Base-by-base conservation (phyloP, 2,797 vertebrate genomes). In the Antrozous pallidus region DNA sequence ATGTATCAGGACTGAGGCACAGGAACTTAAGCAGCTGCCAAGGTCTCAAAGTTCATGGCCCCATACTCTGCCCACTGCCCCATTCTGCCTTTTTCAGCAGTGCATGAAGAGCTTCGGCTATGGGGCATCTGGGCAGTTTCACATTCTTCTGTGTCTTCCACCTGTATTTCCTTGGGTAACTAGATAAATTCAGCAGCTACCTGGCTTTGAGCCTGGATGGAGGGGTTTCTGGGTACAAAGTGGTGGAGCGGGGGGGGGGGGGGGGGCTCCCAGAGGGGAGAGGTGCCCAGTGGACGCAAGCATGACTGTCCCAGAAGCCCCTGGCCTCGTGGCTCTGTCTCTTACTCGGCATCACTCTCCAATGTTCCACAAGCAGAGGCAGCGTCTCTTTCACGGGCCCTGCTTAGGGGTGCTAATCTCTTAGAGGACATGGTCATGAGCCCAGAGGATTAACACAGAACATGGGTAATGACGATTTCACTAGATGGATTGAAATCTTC, bases 341-440 rank as follows among this genome's bases (percentile, higher is more conserved):
- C 71, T 77, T 6, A 67, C 24, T 11, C 10, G 36, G 47, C 24
- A 14, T 51, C 45, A 9, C 31, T 56, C 1, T 1, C 24, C 54
- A 16, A 4, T 6, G 14, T 11, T 67, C 36, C 45, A 73, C 24
- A 83, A 54, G 18, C 26, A 28, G 36, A 56, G 31, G 22, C 17
- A 26, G 31, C 0, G 2, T 82, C 67, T 54, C 69, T 58, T 78
- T 26, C 49, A 26, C 1, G n/a, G 8, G 26, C 6, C 47, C 77
- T 95, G 47, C 49, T n/a, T 63, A 78, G 61, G 91, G 33, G 13
- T 1, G 24, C 88, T 89, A 47, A 87, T 92, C 88, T 42, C 80
- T 78, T n/a, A n/a, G n/a, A n/a, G n/a, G 49, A 28, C 77, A 82
- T 74, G 80, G 80, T 95, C 70, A 95, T 67, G 42, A 96, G 63